These are phyloP conservation scores for Otolemur garnettii DNA, from an alignment of 2,113 vertebrate species.

Conservation along the genomic window DNA sequence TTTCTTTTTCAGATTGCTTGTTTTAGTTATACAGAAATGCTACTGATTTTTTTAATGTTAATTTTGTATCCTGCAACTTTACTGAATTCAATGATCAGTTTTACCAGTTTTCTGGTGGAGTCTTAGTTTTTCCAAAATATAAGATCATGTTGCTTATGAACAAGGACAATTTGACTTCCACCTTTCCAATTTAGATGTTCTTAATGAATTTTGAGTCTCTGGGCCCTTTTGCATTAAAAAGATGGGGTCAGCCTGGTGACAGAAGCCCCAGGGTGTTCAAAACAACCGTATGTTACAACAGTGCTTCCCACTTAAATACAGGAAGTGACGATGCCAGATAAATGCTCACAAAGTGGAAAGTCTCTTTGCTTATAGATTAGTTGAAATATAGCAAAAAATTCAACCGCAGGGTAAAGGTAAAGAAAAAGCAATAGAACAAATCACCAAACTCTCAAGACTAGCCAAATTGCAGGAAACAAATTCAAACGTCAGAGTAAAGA, in stretches of 20 bases:
- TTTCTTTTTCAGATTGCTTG: not conserved
- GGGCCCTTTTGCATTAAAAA: fast-evolving
- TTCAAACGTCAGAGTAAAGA: not conserved
- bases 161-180: not conserved
- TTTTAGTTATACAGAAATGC: not conserved
- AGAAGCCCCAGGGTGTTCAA: not conserved
- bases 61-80: not conserved
- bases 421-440: not conserved
- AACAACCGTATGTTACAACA: not conserved
- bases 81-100: not conserved
- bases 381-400: not conserved
- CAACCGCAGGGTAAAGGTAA: not conserved
- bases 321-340: not conserved
- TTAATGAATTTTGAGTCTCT: not conserved
- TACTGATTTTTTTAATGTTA: not conserved
- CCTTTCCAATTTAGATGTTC: not conserved
- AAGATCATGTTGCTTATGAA: too few species aligned
- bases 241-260: not conserved
- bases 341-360: not conserved
- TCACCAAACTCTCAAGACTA: not conserved
- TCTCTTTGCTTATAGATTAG: not conserved
- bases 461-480: not conserved
- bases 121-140: not conserved
- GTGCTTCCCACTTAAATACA: not conserved
- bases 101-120: not conserved